phyloP scores from a whole-genome alignment of 1,140 invertebrate genomes.

The Eupristina koningsbergeri region DNA sequence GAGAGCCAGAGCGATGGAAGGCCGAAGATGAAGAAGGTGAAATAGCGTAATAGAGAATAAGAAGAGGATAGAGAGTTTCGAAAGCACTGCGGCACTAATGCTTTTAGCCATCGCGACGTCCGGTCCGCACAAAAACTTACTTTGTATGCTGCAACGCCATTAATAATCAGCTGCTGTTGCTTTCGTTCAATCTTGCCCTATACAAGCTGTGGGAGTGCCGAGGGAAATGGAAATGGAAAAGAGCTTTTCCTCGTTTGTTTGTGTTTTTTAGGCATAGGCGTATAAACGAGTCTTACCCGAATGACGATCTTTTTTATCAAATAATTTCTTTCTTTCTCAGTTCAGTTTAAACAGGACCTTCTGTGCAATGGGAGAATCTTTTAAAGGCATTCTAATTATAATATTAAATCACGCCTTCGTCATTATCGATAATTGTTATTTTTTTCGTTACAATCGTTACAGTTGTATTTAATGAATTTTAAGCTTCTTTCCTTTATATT shows the following conservation, averaged over 20 bases:
- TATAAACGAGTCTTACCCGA: background rate
- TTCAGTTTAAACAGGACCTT: too few species aligned
- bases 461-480: too few species aligned
- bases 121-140: conserved; percentile 50
- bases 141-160: conserved; percentile 53
- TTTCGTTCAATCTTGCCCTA: conserved; percentile 23
- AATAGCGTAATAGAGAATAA: background rate
- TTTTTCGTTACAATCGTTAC: background rate
- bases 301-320: background rate
- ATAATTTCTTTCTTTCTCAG: too few species aligned
- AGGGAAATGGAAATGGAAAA: conserved; percentile 22
- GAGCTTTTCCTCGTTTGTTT: conserved; percentile 46
- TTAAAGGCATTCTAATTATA: background rate
- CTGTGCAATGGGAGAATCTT: background rate
- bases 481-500: too few species aligned
- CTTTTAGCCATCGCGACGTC: conserved; percentile 48
- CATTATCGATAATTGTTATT: background rate
- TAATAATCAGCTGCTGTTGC: conserved; percentile 48
- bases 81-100: conserved; percentile 50
- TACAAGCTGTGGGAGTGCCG: background rate
- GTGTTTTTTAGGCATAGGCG: conserved; percentile 24
- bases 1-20: background rate
- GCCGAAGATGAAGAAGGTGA: conserved; percentile 7
- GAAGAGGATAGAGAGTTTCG: conserved; percentile 5
- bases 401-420: background rate